A percentile compares a stretch with the other conserved stretches of the same genome.
These are phyloP conservation scores for Takifugu bimaculatus DNA, from an alignment of 2,113 vertebrate genomes.

Conservation along the genomic window DNA sequence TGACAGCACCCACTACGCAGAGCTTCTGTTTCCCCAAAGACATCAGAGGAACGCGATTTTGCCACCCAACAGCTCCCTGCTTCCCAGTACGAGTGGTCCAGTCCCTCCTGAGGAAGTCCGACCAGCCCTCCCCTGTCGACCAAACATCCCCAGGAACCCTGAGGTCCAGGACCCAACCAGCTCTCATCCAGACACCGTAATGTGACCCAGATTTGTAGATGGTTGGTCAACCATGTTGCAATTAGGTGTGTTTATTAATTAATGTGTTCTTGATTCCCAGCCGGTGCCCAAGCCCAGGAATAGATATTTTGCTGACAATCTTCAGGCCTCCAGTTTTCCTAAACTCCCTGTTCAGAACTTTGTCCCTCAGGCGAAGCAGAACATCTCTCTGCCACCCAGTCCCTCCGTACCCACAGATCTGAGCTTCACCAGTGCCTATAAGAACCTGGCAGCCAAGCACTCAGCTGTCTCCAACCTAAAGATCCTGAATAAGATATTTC, in stretches of 20 bases:
- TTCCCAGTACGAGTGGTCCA: neutral
- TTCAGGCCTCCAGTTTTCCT: constrained; percentile 30
- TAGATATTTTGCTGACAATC: neutral
- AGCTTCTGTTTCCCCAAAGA: constrained; percentile 52
- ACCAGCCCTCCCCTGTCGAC: constrained; percentile 45
- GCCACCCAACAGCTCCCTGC: neutral
- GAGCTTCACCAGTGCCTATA: constrained; percentile 1
- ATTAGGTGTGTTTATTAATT: neutral
- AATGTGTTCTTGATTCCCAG: constrained; percentile 10
- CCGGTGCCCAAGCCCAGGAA: constrained; percentile 37
- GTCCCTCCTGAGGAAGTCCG: constrained; percentile 8
- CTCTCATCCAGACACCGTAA: constrained; percentile 36
- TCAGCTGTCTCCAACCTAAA: constrained; percentile 41
- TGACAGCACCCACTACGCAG: constrained; percentile 44
- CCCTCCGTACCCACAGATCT: neutral
- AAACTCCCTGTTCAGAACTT: constrained; percentile 35
- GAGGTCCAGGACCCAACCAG: neutral
- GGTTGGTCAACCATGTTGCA: neutral
- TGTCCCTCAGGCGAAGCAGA: constrained; percentile 14
- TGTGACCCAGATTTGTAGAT: neutral
- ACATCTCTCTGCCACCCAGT: constrained; percentile 9
- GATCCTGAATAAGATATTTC: constrained; percentile 62
- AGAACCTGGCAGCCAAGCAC: constrained; percentile 28
- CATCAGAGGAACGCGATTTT: neutral
- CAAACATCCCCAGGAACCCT: constrained; percentile 4